Evolutionary conservation across 2,113 vertebrate genomes (phyloP).

Genomic region (Numida meleagris): DNA sequence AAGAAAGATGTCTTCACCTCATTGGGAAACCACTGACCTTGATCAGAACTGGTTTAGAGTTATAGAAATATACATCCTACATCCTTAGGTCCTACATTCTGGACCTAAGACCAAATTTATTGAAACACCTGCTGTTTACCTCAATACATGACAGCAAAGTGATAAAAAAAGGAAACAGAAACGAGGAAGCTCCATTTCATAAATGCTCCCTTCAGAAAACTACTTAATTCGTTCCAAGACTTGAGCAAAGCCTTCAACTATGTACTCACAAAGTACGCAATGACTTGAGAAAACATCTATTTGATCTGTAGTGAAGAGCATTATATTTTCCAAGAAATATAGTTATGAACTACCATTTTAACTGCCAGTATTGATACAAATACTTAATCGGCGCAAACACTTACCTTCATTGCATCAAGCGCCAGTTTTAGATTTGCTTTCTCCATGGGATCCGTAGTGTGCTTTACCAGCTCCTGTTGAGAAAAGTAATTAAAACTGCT

Average conservation of each 20-base stretch:
- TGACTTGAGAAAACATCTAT: neutral
- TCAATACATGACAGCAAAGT: neutral
- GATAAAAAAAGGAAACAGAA: neutral
- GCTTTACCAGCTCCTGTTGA: constrained; percentile 92
- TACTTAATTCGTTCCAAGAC: neutral
- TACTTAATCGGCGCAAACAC: neutral
- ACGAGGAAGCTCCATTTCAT: neutral
- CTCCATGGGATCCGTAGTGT: constrained; percentile 87
- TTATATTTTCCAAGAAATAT: neutral
- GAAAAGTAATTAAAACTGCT: neutral
- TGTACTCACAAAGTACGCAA: neutral
- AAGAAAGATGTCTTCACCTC: neutral
- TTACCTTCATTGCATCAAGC: constrained; percentile 97
- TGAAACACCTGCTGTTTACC: neutral
- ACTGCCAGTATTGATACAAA: neutral
- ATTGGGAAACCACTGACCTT: neutral
- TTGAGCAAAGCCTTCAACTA: neutral
- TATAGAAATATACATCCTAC: neutral
- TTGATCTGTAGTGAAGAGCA: neutral
- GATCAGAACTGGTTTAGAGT: neutral
- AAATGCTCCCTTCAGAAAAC: neutral
- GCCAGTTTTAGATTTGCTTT: constrained; percentile 91
- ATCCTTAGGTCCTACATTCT: neutral
- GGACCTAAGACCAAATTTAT: neutral
- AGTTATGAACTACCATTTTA: neutral